Evolutionary conservation across 2,888 invertebrate genomes (phyloP).

Genomic region (Eutolmus rufibarbis): DNA sequence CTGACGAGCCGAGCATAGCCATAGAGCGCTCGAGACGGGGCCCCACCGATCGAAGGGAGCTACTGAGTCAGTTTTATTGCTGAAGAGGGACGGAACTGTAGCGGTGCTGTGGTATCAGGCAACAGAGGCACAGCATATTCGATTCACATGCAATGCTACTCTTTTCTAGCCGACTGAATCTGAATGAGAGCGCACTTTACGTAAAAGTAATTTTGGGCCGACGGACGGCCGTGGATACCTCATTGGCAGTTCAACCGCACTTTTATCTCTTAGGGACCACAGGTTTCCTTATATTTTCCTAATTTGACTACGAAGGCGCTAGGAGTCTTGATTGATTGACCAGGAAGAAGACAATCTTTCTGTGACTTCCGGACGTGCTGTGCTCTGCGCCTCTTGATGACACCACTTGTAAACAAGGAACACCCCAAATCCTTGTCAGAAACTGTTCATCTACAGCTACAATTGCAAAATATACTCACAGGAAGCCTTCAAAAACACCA

Average conservation of each 20-base stretch:
- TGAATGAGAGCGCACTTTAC: background rate
- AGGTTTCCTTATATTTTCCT: background rate
- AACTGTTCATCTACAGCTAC: background rate
- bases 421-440: background rate
- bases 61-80: background rate
- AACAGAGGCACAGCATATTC: background rate
- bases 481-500: background rate
- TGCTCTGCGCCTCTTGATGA: background rate
- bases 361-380: background rate
- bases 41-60: background rate
- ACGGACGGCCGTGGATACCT: background rate
- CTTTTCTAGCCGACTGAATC: background rate
- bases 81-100: background rate
- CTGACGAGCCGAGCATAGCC: background rate
- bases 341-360: background rate
- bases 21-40: too few species aligned
- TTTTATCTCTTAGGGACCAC: background rate
- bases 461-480: background rate
- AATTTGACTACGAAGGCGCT: background rate
- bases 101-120: background rate
- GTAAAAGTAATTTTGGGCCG: background rate
- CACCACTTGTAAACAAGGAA: background rate
- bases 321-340: background rate
- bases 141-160: background rate
- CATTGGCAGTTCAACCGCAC: background rate